These are phyloP conservation scores for Lontra canadensis DNA, from an alignment of 2,113 vertebrate species.

Conservation along the genomic window DNA sequence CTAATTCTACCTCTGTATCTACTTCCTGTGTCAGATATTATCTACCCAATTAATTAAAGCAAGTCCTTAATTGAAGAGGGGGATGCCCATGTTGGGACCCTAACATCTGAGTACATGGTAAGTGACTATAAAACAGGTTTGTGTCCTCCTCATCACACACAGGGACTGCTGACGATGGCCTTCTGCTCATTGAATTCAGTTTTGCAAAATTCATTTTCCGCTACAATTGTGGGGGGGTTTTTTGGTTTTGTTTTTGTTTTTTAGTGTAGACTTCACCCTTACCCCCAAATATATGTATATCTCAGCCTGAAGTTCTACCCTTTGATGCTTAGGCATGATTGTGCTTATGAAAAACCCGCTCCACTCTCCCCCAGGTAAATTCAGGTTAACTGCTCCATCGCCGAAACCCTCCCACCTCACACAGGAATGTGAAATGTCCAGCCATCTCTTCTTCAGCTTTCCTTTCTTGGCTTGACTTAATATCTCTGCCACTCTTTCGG, in stretches of 20 bases:
- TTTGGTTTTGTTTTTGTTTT: too few relatives aligned
- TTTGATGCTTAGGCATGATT: too few relatives aligned
- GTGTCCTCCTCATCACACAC: not conserved
- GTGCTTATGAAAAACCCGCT: not conserved
- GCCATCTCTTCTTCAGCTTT: not conserved
- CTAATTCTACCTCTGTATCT: not conserved
- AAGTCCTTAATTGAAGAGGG: not conserved
- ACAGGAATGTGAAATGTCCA: not conserved
- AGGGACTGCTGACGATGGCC: too few relatives aligned
- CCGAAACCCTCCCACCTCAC: not conserved
- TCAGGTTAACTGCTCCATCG: not conserved
- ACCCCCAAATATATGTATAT: rapidly evolving
- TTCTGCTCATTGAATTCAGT: not conserved
- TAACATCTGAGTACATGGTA: not conserved
- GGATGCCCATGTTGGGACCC: not conserved
- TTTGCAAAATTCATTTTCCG: not conserved
- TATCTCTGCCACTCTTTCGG: not conserved
- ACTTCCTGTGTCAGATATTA: not conserved
- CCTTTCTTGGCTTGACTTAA: not conserved
- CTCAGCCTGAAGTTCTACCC: not conserved
- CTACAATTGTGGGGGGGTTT: not conserved
- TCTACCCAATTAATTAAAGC: not conserved
- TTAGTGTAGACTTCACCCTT: not conserved
- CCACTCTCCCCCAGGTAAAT: not conserved
- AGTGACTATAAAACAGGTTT: not conserved